Conservation (phyloP, 2,113 vertebrate genomes). For the Antigone vipio region DNA sequence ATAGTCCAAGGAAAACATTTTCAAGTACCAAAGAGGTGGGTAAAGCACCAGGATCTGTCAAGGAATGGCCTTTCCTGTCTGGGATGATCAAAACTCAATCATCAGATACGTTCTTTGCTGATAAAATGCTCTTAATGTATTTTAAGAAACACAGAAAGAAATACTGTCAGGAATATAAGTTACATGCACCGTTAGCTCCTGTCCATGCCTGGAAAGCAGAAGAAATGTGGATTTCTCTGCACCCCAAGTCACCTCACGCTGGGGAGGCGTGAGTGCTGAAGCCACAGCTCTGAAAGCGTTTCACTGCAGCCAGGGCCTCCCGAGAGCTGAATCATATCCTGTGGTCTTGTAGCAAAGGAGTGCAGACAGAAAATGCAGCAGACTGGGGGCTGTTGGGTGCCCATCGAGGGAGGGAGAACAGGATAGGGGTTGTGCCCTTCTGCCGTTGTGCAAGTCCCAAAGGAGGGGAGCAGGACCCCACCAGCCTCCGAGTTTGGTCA, state of each 20-base stretch:
- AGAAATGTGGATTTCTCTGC: not conserved
- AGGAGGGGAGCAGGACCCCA: not conserved
- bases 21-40: not conserved
- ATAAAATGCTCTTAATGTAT: not conserved
- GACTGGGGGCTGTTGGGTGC: accelerated
- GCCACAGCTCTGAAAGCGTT: not conserved
- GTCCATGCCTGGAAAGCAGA: not conserved
- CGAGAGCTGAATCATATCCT: not conserved
- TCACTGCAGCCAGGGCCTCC: accelerated
- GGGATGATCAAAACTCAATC: not conserved
- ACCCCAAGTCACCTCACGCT: accelerated
- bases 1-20: not conserved
- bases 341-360: not conserved
- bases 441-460: not conserved
- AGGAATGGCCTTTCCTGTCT: not conserved
- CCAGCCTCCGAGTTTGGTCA: not conserved
- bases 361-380: not conserved
- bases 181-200: not conserved
- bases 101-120: not conserved
- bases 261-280: not conserved
- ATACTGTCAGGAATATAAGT: accelerated
- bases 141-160: not conserved
- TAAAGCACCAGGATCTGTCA: not conserved
- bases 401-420: accelerated
- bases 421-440: not conserved